Base-by-base conservation (phyloP, 2,797 vertebrate species). In the Thaleichthys pacificus region DNA sequence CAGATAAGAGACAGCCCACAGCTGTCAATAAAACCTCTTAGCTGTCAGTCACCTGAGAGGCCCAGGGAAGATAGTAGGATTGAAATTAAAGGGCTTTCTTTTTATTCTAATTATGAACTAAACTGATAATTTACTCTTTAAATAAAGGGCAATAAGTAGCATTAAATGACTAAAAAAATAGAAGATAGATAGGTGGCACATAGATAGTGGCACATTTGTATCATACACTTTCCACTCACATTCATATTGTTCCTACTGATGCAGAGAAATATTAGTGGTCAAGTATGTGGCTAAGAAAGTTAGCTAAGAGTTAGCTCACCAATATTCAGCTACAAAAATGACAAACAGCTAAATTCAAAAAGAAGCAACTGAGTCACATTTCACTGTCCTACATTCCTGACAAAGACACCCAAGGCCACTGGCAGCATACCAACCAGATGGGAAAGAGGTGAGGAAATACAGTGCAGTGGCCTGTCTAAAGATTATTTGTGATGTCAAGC, bases 1-100 rank as follows among this genome's bases (percentile, higher is more conserved):
- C 65, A 80, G 85, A 85, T 80, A 86, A 85, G 68, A 63, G 74
- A 22, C 63, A 62, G 63, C 78, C 80, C 77, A 72, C 70, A 60
- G 71, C 78, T 81, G 82, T 77, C 80, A 75, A 71, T 74, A 79
- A 69, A 77, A 49, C 56, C 77, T 71, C 83, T 28, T 56, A 83
- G 87, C 81, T 88, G 86, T 86, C 86, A 86, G 65, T 89, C 84
- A 89, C 11, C 69, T 64, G 67, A 61, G 71, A 77, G 9, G 2
- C 30, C 11, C n/a, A 12, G 24, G 15, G 58, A 1, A 4, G 42
- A 47, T 47, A 47, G 12, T 8, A 11, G 42, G 11, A 47, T 47
- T 47, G 3, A 12, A 14, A 47, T 47, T 2, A 47, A 47, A 47
- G 9, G 12, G 11, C 9, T 47, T 47, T 47, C 11, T 14, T 47